Base-by-base conservation (phyloP, 2,113 vertebrate genomes). In the Cinclus mexicanus region DNA sequence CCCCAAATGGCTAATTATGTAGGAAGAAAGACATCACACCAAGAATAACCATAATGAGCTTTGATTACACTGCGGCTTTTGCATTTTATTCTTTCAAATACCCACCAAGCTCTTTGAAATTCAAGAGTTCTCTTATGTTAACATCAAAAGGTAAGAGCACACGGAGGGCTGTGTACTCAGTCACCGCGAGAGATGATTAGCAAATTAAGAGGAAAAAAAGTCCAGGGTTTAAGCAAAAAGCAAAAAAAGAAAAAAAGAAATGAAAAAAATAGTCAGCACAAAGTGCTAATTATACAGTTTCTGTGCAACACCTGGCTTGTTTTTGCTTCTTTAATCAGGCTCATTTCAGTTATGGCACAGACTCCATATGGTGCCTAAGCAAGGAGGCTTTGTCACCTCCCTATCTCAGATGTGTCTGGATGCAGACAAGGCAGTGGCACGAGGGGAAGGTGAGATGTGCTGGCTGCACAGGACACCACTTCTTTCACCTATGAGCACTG, bases 1-100 rank as follows among this genome's bases (percentile, higher is more conserved):
- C 90, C 89, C 65, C 81, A 95, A 95, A 96, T 89, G 69, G 74
- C 91, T 97, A 97, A 97, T 98, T 97, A 97, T 74, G 76, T 86
- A 78, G 91, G 91, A 97, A 94, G 92, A 84, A 88, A 95, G 95
- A 94, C 88, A 95, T 96, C 93, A 92, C 94, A 96, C 85, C 94
- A 98, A 98, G 98, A 98, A 98, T 98, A 98, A 97, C 94, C 91
- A 97, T 98, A 98, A 98, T 97, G 97, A 98, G 98, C 93, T 96
- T 97, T 98, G 98, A 98, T 98, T 98, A 97, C 89, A 60, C 94
- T 87, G 91, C 67, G 22, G 97, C 95, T 97, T 97, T 96, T 15
- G n/a, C 97, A 96, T 91, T 94, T 86, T 75, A 97, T 97, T 97
- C 92, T 97, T 96, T 96, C 92, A 95, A 97, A 98, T 98, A 97